phyloP scores from a whole-genome alignment of 1,140 invertebrate species.

The Lysiphlebus fabarum region DNA sequence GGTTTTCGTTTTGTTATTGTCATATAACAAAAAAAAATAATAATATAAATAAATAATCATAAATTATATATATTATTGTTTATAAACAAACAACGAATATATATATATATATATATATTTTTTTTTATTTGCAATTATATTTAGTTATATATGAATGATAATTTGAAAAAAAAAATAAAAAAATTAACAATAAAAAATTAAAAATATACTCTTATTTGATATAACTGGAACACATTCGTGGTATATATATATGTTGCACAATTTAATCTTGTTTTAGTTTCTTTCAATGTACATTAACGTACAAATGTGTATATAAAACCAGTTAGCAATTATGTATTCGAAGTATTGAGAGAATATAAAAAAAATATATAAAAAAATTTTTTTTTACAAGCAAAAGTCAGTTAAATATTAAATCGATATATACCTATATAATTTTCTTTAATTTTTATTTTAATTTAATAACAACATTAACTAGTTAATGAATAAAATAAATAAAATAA shows the following conservation, averaged over 20 bases:
- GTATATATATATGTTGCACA: neutral
- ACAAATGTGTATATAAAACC: constrained; percentile 8
- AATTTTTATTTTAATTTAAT: too few relatives aligned
- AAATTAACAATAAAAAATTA: too few relatives aligned
- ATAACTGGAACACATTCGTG: constrained; percentile 10
- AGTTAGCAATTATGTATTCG: constrained; percentile 19
- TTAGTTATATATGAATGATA: neutral
- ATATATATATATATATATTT: too few relatives aligned
- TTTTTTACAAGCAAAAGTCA: too few relatives aligned
- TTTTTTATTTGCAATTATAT: too few relatives aligned
- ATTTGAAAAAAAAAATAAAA: constrained; percentile 1
- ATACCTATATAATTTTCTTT: too few relatives aligned
- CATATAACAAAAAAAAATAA: neutral
- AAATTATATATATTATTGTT: too few relatives aligned
- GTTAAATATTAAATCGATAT: too few relatives aligned
- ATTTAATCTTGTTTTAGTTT: constrained; percentile 7
- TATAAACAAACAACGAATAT: too few relatives aligned
- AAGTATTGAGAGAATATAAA: neutral
- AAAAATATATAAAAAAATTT: too few relatives aligned
- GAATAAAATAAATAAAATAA: neutral
- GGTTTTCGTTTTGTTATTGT: neutral
- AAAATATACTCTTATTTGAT: neutral
- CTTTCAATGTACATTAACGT: neutral
- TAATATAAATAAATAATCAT: too few relatives aligned
- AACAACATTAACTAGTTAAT: too few relatives aligned